A percentile compares a stretch with the other conserved stretches of the same genome.
Conservation (phyloP, 2,888 invertebrate genomes). For the Euproctis similis region DNA sequence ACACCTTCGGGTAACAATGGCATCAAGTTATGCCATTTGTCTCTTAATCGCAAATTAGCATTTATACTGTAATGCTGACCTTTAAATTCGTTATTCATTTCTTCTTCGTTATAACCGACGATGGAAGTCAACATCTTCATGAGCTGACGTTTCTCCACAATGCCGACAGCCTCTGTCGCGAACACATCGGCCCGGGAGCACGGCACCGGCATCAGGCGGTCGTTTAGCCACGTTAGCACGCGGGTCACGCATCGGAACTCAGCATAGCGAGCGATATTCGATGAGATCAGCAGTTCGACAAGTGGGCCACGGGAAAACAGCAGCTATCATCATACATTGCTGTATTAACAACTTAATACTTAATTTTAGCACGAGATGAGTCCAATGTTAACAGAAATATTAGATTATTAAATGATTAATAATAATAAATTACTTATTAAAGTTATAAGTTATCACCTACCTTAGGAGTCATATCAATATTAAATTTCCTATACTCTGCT, state of each 20-base stretch:
- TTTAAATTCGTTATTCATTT: constrained; percentile 81
- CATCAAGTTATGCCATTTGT: too few relatives aligned
- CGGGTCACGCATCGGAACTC: constrained; percentile 96
- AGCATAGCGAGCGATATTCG: constrained; percentile 96
- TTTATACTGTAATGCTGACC: too few relatives aligned
- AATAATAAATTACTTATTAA: too few relatives aligned
- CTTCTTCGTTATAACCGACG: constrained; percentile 84
- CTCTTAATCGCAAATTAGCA: too few relatives aligned
- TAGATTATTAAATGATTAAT: too few relatives aligned
- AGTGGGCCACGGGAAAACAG: constrained; percentile 92
- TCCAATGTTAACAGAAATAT: too few relatives aligned
- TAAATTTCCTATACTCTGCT: constrained; percentile 88
- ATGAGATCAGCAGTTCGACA: constrained; percentile 94
- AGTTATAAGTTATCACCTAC: too few relatives aligned
- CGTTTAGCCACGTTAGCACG: constrained; percentile 87
- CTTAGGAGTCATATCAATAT: constrained; percentile 95
- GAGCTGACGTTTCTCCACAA: constrained; percentile 94
- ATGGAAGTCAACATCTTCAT: constrained; percentile 95
- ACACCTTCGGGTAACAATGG: too few relatives aligned
- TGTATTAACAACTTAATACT: too few relatives aligned
- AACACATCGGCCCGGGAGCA: constrained; percentile 98
- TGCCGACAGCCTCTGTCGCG: constrained; percentile 89
- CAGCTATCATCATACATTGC: too few relatives aligned
- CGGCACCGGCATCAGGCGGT: constrained; percentile 86
- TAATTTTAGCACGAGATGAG: too few relatives aligned